Conservation (phyloP, 2,888 invertebrate genomes). For the Parnassius apollo region DNA sequence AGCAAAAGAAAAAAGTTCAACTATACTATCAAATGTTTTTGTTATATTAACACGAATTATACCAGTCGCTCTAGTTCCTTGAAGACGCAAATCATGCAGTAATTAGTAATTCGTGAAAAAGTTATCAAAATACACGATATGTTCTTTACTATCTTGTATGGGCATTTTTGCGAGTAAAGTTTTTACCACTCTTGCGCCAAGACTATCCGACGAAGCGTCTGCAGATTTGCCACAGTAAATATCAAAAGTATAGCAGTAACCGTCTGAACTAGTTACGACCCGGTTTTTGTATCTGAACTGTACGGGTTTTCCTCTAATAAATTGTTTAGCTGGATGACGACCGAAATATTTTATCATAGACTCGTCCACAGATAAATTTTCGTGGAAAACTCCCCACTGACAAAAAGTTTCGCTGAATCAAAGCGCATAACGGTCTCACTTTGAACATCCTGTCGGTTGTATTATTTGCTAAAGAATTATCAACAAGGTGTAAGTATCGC, state of each 20-base stretch:
- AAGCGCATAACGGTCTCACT: constrained; percentile 8
- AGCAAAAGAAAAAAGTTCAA: too few relatives aligned
- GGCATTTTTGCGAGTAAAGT: too few relatives aligned
- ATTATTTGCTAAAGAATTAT: too few relatives aligned
- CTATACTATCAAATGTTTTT: too few relatives aligned
- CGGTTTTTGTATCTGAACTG: too few relatives aligned
- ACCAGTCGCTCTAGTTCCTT: constrained; percentile 33
- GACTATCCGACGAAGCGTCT: constrained; percentile 17
- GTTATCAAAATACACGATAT: too few relatives aligned
- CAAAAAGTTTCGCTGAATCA: constrained; percentile 30
- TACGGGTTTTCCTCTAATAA: too few relatives aligned
- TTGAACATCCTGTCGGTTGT: constrained; percentile 31
- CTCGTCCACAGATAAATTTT: constrained; percentile 28
- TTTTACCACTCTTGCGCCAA: too few relatives aligned
- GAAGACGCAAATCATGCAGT: constrained; percentile 28
- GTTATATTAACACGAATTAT: constrained; percentile 36
- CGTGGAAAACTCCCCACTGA: constrained; percentile 29
- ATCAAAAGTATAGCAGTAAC: constrained; percentile 34
- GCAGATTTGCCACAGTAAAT: constrained; percentile 34
- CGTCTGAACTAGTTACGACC: constrained; percentile 8
- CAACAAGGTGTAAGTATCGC: too few relatives aligned
- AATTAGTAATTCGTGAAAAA: constrained; percentile 28
- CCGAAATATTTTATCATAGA: constrained; percentile 29
- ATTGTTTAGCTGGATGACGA: constrained; percentile 15
- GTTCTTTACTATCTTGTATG: too few relatives aligned